phyloP scores from a whole-genome alignment of 2,113 vertebrate genomes.

The Eptesicus fuscus region DNA sequence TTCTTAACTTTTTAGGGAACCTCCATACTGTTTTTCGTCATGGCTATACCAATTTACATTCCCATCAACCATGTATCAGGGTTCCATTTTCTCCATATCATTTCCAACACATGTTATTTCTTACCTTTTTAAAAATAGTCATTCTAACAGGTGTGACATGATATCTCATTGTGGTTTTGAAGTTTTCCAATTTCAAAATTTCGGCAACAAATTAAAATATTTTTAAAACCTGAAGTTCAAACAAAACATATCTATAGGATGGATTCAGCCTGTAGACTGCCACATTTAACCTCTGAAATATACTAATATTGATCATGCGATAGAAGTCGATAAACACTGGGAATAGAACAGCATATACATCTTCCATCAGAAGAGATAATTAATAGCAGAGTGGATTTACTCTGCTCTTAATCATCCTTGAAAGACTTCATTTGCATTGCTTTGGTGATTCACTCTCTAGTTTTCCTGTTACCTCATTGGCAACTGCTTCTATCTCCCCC shows the following conservation, averaged over 20 bases:
- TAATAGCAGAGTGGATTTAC: background rate
- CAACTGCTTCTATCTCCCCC: background rate
- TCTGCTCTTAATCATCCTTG: background rate
- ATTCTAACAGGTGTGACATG: background rate
- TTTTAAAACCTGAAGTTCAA: background rate
- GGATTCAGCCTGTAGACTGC: background rate
- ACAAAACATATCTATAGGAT: background rate
- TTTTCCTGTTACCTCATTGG: background rate
- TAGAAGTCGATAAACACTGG: accelerated
- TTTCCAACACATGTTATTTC: background rate
- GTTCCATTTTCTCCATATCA: background rate
- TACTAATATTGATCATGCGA: background rate
- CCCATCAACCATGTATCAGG: background rate
- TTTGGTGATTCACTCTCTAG: background rate
- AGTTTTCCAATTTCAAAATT: background rate
- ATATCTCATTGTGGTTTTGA: background rate
- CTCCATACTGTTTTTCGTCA: background rate
- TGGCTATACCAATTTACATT: background rate
- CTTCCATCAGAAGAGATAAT: background rate
- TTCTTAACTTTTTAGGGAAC: background rate
- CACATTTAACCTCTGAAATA: background rate
- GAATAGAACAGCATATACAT: accelerated
- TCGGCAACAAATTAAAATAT: background rate
- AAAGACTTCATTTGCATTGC: background rate
- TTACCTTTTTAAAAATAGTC: background rate